Evolutionary conservation across 92 coral and sea anemone species (phyloP).

Genomic region (Phenganax stokvisi): DNA sequence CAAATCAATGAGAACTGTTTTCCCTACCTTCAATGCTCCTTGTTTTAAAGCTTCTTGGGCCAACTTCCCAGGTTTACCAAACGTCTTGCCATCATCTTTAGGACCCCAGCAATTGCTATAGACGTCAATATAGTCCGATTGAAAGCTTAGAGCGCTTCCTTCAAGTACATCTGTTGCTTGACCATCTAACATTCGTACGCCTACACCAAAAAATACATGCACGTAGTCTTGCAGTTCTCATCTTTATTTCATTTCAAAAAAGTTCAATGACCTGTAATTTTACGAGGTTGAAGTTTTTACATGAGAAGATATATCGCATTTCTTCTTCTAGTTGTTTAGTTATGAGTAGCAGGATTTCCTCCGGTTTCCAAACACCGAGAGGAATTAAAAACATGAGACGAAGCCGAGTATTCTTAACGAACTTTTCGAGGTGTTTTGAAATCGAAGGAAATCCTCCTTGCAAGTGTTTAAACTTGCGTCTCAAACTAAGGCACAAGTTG

Average conservation of each 20-base stretch:
- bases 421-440: too few species aligned
- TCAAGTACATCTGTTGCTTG: conserved; percentile 96
- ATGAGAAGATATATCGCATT: too few species aligned
- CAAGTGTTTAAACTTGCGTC: too few species aligned
- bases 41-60: conserved; percentile 97
- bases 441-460: too few species aligned
- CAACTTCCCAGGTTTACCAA: conserved; percentile 95
- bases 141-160: conserved; percentile 96
- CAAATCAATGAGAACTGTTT: not conserved
- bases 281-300: too few species aligned
- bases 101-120: conserved; percentile 99
- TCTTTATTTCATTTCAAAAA: not conserved
- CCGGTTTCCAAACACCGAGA: too few species aligned
- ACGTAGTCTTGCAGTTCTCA: not conserved
- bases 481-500: too few species aligned
- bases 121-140: conserved; percentile 90
- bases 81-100: conserved; percentile 99
- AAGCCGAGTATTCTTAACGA: too few species aligned
- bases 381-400: too few species aligned
- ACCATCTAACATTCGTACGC: conserved; percentile 94
- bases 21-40: conserved; percentile 81
- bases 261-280: too few species aligned
- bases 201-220: conserved; percentile 36
- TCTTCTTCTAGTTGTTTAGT: too few species aligned
- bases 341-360: too few species aligned